Percentiles rank a stretch among this genome's conserved stretches.
phyloP scores from a whole-genome alignment of 2,113 vertebrate genomes.

The Catagonus wagneri region DNA sequence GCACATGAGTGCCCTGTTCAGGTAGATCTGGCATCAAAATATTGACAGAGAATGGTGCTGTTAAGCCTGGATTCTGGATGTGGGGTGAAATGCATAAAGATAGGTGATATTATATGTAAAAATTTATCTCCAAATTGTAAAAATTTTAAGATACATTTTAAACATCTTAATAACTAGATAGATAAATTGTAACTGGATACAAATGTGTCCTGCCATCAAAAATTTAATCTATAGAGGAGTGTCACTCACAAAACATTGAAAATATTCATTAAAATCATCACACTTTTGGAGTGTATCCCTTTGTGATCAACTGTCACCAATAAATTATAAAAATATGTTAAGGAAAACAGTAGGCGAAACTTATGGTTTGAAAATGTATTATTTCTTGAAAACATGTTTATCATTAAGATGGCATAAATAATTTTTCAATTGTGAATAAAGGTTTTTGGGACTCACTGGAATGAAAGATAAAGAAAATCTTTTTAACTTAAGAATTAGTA shows the following conservation, averaged over 20 bases:
- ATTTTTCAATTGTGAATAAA: constrained; percentile 3
- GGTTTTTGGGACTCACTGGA: constrained; percentile 35
- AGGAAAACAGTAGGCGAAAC: constrained; percentile 30
- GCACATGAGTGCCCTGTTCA: background rate
- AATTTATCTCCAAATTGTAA: background rate
- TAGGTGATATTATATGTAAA: background rate
- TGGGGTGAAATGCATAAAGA: background rate
- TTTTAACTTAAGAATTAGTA: constrained; percentile 36
- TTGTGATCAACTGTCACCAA: constrained; percentile 38
- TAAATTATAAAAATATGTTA: constrained; percentile 37
- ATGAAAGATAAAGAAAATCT: constrained; percentile 9
- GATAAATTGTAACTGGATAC: background rate
- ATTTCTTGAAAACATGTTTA: constrained; percentile 44
- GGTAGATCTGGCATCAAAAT: background rate
- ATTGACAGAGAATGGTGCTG: background rate
- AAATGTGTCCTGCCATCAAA: background rate
- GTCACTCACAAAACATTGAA: background rate
- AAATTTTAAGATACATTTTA: background rate
- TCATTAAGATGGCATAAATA: background rate
- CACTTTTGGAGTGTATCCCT: background rate
- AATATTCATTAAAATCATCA: background rate
- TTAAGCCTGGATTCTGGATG: background rate
- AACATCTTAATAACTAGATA: background rate
- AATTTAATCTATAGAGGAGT: background rate
- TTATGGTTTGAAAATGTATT: background rate